These are phyloP conservation scores for Acanthosepion esculentum DNA, from an alignment of 2,888 invertebrate genomes.

Conservation along the genomic window DNA sequence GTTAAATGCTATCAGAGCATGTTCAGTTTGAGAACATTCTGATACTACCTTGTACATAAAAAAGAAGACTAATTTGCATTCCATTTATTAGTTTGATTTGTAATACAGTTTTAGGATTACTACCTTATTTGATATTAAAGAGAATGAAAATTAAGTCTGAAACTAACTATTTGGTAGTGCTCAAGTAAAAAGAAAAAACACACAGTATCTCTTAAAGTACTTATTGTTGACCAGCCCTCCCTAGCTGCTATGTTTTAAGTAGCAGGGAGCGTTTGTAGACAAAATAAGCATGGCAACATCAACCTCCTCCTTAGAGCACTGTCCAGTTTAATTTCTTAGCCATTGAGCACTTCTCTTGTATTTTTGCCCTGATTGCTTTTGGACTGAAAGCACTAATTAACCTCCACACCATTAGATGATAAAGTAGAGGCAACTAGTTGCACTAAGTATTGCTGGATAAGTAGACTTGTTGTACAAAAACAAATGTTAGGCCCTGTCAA, in stretches of 20 bases:
- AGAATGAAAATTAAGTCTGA: too few species aligned
- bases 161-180: too few species aligned
- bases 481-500: not conserved
- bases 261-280: not conserved
- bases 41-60: too few species aligned
- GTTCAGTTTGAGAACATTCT: too few species aligned
- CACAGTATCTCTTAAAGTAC: not conserved
- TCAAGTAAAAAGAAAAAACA: too few species aligned
- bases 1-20: too few species aligned
- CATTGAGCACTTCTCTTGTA: not conserved
- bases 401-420: slow-evolving; percentile 11
- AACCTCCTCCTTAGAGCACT: not conserved
- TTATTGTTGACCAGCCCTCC: not conserved
- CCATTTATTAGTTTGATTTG: too few species aligned
- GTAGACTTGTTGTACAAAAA: not conserved
- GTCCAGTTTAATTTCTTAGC: not conserved
- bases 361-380: slow-evolving; percentile 13
- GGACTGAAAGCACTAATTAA: slow-evolving; percentile 9
- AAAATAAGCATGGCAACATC: not conserved
- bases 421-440: not conserved
- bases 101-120: too few species aligned
- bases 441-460: not conserved
- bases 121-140: too few species aligned
- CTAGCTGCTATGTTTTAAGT: not conserved
- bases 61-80: too few species aligned